Percentiles rank a stretch among this genome's conserved stretches.
Evolutionary conservation across 2,888 invertebrate species (phyloP).

Genomic region (Ferdinandea cuprea): DNA sequence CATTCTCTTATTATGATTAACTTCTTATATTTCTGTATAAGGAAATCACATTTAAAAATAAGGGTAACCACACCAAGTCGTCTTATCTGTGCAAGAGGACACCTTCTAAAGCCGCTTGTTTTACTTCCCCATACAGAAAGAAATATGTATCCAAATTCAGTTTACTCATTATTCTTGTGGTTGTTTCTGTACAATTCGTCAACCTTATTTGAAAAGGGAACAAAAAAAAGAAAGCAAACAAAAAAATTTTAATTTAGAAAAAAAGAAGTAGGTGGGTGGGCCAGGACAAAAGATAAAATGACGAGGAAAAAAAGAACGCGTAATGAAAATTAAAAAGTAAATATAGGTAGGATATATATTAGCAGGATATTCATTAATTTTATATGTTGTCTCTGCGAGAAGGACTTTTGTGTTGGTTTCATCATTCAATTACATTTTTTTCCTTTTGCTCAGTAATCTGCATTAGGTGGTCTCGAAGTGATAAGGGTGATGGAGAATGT

Average conservation of each 20-base stretch:
- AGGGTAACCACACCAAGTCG: conserved; percentile 51
- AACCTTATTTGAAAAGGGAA: neutral
- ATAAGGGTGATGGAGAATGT: conserved; percentile 61
- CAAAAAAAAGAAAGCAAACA: conserved; percentile 49
- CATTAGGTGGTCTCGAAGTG: conserved; percentile 42
- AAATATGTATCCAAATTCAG: conserved; percentile 51
- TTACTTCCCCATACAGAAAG: conserved; percentile 3
- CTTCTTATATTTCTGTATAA: conserved; percentile 45
- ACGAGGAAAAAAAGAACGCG: conserved; percentile 27
- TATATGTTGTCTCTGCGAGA: conserved; percentile 58
- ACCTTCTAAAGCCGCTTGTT: conserved; percentile 38
- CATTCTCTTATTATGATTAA: conserved; percentile 43
- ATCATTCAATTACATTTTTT: conserved; percentile 68
- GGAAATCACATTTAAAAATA: conserved; percentile 30
- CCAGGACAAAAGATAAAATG: conserved; percentile 26
- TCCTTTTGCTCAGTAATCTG: conserved; percentile 2
- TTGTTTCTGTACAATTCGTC: conserved; percentile 17
- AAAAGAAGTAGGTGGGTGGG: conserved; percentile 25
- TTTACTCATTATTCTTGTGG: conserved; percentile 52
- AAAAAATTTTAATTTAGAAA: conserved; percentile 64
- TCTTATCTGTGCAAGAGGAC: conserved; percentile 65
- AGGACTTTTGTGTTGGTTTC: conserved; percentile 63
- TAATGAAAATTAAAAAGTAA: conserved; percentile 75
- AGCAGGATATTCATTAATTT: conserved; percentile 73
- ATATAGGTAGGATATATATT: conserved; percentile 73